phyloP scores from a whole-genome alignment of 2,113 vertebrate genomes.

The Poeciliopsis occidentalis region DNA sequence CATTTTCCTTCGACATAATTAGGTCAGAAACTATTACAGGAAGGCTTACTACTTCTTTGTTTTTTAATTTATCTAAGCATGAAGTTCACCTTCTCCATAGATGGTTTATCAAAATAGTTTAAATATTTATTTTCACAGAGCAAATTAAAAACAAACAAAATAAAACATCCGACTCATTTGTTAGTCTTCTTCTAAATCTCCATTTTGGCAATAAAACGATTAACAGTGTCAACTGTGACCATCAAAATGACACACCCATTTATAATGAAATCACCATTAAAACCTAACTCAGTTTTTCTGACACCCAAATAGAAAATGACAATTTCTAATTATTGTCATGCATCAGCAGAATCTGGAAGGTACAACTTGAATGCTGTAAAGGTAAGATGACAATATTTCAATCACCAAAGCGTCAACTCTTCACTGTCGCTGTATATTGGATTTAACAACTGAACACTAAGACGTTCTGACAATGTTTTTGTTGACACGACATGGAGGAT shows the following conservation, averaged over 20 bases:
- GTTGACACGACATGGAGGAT: not conserved
- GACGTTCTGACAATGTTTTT: not conserved
- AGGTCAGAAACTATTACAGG: slow-evolving; percentile 35
- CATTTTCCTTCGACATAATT: slow-evolving; percentile 47
- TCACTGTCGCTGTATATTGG: not conserved
- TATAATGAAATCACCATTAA: no score
- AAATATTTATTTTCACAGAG: no score
- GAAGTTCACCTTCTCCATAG: not conserved
- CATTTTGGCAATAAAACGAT: not conserved
- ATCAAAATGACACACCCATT: not conserved
- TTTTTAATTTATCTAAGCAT: slow-evolving; percentile 15
- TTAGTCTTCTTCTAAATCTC: not conserved
- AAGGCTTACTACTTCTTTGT: slow-evolving; percentile 3
- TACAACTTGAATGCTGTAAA: not conserved
- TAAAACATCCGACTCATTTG: not conserved
- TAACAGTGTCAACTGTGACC: not conserved
- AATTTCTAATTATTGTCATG: no score
- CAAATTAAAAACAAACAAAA: no score
- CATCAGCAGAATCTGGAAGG: not conserved
- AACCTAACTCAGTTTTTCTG: not conserved
- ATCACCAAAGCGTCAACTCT: no score
- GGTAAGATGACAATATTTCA: no score
- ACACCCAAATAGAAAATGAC: not conserved
- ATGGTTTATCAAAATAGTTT: not conserved
- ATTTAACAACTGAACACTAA: not conserved